These are phyloP conservation scores for Xenotilapia longispinis DNA, from an alignment of 2,113 vertebrate species.

Conservation along the genomic window DNA sequence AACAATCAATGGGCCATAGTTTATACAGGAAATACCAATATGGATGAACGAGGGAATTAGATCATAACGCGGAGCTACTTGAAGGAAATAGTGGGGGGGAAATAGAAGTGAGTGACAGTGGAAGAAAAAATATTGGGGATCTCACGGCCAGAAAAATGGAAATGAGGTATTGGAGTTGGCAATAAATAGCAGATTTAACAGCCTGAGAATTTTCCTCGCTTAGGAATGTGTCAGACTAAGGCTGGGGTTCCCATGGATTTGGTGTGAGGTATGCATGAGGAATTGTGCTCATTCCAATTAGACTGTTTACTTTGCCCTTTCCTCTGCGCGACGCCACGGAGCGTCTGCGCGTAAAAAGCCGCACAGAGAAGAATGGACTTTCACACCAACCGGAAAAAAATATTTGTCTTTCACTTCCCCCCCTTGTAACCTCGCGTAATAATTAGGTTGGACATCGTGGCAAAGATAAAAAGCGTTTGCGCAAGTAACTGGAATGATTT, in stretches of 20 bases:
- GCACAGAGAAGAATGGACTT: background rate
- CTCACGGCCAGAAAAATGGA: constrained; percentile 62
- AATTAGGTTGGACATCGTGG: background rate
- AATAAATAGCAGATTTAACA: constrained; percentile 58
- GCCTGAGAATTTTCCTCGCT: constrained; percentile 66
- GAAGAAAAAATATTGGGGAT: constrained; percentile 58
- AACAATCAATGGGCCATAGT: constrained; percentile 60
- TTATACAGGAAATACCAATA: constrained; percentile 69
- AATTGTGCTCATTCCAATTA: constrained; percentile 68
- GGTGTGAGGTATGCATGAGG: constrained; percentile 67
- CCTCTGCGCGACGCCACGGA: constrained; percentile 24
- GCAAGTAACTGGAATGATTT: background rate
- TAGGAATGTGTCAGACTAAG: constrained; percentile 67
- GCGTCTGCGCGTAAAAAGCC: constrained; percentile 46
- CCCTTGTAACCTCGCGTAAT: background rate
- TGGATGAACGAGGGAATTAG: constrained; percentile 57
- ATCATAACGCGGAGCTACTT: constrained; percentile 37
- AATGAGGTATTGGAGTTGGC: constrained; percentile 70
- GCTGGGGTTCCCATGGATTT: constrained; percentile 69
- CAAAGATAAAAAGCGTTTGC: background rate
- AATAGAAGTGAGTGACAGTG: constrained; percentile 37
- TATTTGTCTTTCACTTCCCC: background rate
- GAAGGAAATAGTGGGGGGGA: constrained; percentile 7
- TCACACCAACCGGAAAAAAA: background rate
- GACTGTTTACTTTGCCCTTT: constrained; percentile 64